These are phyloP conservation scores for Pinna nobilis DNA, from an alignment of 1,140 invertebrate species.

Conservation along the genomic window DNA sequence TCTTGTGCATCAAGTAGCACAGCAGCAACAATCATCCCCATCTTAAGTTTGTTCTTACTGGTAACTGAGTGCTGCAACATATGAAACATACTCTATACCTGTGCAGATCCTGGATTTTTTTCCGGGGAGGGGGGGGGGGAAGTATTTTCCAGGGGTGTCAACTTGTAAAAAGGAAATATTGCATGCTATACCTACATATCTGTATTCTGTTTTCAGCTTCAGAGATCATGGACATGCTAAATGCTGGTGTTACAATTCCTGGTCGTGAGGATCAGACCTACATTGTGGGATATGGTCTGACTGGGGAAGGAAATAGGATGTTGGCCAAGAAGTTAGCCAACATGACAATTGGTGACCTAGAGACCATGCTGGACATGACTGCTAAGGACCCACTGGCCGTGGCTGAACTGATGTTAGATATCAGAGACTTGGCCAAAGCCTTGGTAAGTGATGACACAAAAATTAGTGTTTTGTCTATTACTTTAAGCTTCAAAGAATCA, in stretches of 20 bases:
- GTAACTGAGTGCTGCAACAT: too few species aligned
- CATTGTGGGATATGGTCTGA: slow-evolving; percentile 54
- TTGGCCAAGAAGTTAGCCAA: slow-evolving; percentile 55
- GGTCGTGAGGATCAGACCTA: slow-evolving; percentile 35
- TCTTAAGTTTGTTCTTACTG: too few species aligned
- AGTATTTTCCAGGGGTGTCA: too few species aligned
- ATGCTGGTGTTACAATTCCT: slow-evolving; percentile 12
- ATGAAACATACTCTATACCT: too few species aligned
- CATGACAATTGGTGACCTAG: slow-evolving; percentile 61
- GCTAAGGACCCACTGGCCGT: slow-evolving; percentile 55
- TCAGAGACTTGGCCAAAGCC: slow-evolving; percentile 50
- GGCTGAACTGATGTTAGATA: slow-evolving; percentile 44
- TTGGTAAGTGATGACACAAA: slow-evolving; percentile 41
- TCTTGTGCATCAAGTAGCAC: too few species aligned
- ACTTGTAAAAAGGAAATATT: too few species aligned
- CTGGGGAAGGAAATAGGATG: slow-evolving; percentile 43
- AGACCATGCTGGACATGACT: slow-evolving; percentile 49
- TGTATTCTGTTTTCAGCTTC: too few species aligned
- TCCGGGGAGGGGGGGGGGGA: too few species aligned
- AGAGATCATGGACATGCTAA: slow-evolving; percentile 40
- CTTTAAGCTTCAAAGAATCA: not conserved
- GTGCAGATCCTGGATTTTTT: too few species aligned
- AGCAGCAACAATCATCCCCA: too few species aligned
- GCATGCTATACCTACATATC: too few species aligned
- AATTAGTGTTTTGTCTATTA: not conserved